These are phyloP conservation scores for Pogonomyrmex californicus DNA, from an alignment of 1,140 invertebrate genomes.

Conservation along the genomic window DNA sequence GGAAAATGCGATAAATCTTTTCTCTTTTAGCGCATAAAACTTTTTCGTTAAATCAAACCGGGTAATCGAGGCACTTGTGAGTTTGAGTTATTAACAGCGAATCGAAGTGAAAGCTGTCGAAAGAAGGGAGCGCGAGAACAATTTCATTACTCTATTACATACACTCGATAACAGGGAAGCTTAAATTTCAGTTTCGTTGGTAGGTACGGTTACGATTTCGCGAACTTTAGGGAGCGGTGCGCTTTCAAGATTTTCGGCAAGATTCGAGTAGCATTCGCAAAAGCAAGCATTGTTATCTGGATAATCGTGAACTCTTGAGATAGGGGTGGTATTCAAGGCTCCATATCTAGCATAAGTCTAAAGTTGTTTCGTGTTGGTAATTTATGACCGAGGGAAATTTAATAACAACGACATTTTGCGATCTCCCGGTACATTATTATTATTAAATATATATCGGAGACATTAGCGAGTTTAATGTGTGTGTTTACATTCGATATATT, in stretches of 20 bases:
- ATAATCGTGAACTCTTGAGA: constrained; percentile 28
- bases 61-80: constrained; percentile 54
- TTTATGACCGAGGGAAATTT: constrained; percentile 41
- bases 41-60: constrained; percentile 62
- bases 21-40: constrained; percentile 55
- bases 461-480: no score
- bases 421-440: constrained; percentile 4
- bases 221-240: constrained; percentile 19
- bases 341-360: constrained; percentile 28
- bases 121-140: constrained; percentile 27
- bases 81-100: constrained; percentile 59
- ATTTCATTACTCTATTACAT: constrained; percentile 55
- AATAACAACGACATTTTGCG: constrained; percentile 41
- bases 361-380: constrained; percentile 46
- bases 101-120: constrained; percentile 56
- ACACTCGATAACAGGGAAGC: constrained; percentile 52
- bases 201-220: constrained; percentile 42
- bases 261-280: constrained; percentile 47
- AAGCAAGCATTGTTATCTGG: constrained; percentile 5
- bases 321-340: constrained; percentile 11
- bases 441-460: neutral
- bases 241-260: constrained; percentile 47
- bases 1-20: constrained; percentile 56
- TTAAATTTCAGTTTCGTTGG: constrained; percentile 54
- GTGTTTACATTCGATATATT: neutral